These are phyloP conservation scores for Antennarius maculatus DNA, from an alignment of 2,797 vertebrate genomes.

Conservation along the genomic window DNA sequence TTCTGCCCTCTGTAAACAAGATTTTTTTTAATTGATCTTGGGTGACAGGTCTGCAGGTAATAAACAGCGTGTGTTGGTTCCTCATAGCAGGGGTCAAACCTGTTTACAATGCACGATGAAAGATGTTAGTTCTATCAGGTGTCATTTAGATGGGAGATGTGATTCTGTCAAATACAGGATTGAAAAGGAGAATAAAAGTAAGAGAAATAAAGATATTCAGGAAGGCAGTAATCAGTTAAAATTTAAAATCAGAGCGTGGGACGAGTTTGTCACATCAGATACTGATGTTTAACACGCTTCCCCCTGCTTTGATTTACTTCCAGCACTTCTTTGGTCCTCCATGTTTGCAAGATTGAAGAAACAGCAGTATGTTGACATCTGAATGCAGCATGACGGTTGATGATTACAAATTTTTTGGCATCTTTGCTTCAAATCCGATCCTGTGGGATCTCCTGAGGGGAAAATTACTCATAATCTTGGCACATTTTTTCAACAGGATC, in stretches of 20 bases:
- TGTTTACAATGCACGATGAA: constrained; percentile 25
- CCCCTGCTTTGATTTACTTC: constrained; percentile 58
- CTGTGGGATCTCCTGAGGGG: neutral
- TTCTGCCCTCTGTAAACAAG: too few relatives aligned
- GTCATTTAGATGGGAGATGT: too few relatives aligned
- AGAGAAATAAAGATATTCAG: constrained; percentile 23
- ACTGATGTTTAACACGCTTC: constrained; percentile 45
- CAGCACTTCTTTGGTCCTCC: neutral
- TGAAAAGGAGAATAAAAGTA: constrained; percentile 15
- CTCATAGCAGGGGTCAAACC: too few relatives aligned
- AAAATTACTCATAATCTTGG: constrained; percentile 23
- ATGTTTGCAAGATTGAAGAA: neutral
- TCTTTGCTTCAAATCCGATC: neutral
- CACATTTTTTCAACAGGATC: constrained; percentile 9
- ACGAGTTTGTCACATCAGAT: constrained; percentile 52
- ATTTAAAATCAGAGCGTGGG: constrained; percentile 60
- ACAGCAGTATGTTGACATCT: neutral
- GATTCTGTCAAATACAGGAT: neutral
- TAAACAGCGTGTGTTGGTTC: too few relatives aligned
- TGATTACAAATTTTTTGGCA: neutral
- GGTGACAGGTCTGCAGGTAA: too few relatives aligned
- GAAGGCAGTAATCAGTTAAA: constrained; percentile 34
- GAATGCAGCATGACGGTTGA: neutral
- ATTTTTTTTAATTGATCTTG: too few relatives aligned
- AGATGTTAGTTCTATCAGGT: neutral